phyloP scores from a whole-genome alignment of 2,113 vertebrate genomes.

The Pluvialis apricaria region DNA sequence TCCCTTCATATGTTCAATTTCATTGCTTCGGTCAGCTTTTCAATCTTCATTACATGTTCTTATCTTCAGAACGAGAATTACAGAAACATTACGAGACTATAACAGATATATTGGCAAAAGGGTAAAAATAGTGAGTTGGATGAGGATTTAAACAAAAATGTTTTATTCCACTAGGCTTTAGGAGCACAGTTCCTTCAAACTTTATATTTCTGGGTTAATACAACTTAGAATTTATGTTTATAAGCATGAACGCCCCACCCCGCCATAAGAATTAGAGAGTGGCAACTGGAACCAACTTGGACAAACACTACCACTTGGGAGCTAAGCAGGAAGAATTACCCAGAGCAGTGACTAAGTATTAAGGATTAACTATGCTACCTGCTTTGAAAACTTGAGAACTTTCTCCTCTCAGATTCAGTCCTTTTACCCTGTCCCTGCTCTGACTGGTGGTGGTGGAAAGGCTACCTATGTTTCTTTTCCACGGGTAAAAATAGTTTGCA shows the following conservation, averaged over 20 bases:
- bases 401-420: not conserved
- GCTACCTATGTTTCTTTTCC: not conserved
- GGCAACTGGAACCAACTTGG: not conserved
- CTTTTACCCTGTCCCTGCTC: not conserved
- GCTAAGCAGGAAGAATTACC: not conserved
- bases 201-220: not conserved
- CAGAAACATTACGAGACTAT: not conserved
- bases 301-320: not conserved
- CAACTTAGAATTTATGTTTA: not conserved
- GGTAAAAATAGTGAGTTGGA: not conserved
- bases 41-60: not conserved
- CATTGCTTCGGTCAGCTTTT: not conserved
- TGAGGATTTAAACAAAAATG: not conserved
- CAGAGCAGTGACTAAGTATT: not conserved
- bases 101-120: not conserved
- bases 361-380: not conserved
- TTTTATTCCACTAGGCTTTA: not conserved
- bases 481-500: not conserved
- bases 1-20: not conserved
- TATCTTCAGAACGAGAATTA: not conserved
- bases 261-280: not conserved
- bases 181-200: not conserved
- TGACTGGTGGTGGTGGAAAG: accelerated
- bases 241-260: not conserved
- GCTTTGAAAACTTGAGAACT: not conserved